Conservation (phyloP, 2,888 invertebrate genomes). For the Plusia festucae region DNA sequence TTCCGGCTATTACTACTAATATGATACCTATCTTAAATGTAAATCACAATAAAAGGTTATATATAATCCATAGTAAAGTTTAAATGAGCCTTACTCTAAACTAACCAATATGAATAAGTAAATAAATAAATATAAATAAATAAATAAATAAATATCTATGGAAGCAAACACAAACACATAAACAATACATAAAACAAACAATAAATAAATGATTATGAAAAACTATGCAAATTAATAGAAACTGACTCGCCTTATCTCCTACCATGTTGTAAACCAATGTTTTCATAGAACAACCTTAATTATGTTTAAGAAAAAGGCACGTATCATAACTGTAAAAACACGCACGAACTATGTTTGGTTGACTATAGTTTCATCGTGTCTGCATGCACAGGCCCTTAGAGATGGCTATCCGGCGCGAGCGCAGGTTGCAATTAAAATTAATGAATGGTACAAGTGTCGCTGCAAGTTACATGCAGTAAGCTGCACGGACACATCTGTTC, state of each 20-base stretch:
- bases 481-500: slow-evolving; percentile 47
- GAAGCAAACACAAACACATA: too few relatives aligned
- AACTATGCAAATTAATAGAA: neutral
- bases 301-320: slow-evolving; percentile 6
- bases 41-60: too few relatives aligned
- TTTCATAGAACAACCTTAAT: neutral
- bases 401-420: slow-evolving; percentile 66
- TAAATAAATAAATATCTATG: too few relatives aligned
- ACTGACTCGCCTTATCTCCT: neutral
- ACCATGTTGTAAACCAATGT: neutral
- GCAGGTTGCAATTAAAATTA: slow-evolving; percentile 77
- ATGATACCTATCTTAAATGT: too few relatives aligned
- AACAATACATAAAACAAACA: too few relatives aligned
- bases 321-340: slow-evolving; percentile 27
- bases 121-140: too few relatives aligned
- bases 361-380: slow-evolving; percentile 26
- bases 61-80: too few relatives aligned
- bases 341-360: slow-evolving; percentile 5
- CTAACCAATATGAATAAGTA: too few relatives aligned
- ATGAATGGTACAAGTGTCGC: slow-evolving; percentile 69
- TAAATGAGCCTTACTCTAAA: too few relatives aligned
- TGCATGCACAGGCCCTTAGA: slow-evolving; percentile 56
- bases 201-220: too few relatives aligned
- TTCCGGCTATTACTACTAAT: too few relatives aligned
- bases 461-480: slow-evolving; percentile 50